These are phyloP conservation scores for Melanotaenia parkinsoni DNA, from an alignment of 2,797 vertebrate species.

Conservation along the genomic window DNA sequence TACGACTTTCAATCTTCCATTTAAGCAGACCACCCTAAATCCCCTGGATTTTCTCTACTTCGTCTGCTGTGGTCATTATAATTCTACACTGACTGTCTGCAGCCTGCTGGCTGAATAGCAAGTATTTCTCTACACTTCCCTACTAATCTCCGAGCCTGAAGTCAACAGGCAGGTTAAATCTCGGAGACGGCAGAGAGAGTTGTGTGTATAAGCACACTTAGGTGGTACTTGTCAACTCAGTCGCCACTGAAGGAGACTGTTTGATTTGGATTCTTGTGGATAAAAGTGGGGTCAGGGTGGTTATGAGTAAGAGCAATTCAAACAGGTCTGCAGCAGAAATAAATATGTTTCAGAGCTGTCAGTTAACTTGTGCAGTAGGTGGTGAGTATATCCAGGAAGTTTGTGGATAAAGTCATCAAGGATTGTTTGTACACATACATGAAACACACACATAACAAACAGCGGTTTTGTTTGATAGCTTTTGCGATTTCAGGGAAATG, in stretches of 20 bases:
- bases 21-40: slow-evolving; percentile 65
- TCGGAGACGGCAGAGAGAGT: slow-evolving; percentile 53
- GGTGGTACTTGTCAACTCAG: slow-evolving; percentile 56
- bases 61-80: slow-evolving; percentile 68
- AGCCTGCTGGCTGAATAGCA: slow-evolving; percentile 56
- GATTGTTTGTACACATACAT: slow-evolving; percentile 7
- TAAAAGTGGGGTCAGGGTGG: slow-evolving; percentile 32
- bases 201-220: slow-evolving; percentile 41
- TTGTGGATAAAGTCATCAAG: slow-evolving; percentile 32
- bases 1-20: slow-evolving; percentile 40
- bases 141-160: slow-evolving; percentile 66
- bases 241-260: slow-evolving; percentile 45
- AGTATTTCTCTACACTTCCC: slow-evolving; percentile 61
- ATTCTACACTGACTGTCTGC: slow-evolving; percentile 58
- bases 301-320: slow-evolving; percentile 37
- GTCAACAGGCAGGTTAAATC: slow-evolving; percentile 77
- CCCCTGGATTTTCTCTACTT: slow-evolving; percentile 63
- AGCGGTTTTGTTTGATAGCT: slow-evolving; percentile 53
- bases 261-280: slow-evolving; percentile 65
- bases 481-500: slow-evolving; percentile 61
- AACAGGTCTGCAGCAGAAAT: slow-evolving; percentile 16
- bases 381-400: slow-evolving; percentile 2
- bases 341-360: slow-evolving; percentile 5
- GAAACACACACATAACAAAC: slow-evolving; percentile 33
- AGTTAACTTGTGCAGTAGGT: slow-evolving; percentile 7